Base-by-base conservation (phyloP, 2,888 invertebrate genomes). In the Sclerodermus sp. region DNA sequence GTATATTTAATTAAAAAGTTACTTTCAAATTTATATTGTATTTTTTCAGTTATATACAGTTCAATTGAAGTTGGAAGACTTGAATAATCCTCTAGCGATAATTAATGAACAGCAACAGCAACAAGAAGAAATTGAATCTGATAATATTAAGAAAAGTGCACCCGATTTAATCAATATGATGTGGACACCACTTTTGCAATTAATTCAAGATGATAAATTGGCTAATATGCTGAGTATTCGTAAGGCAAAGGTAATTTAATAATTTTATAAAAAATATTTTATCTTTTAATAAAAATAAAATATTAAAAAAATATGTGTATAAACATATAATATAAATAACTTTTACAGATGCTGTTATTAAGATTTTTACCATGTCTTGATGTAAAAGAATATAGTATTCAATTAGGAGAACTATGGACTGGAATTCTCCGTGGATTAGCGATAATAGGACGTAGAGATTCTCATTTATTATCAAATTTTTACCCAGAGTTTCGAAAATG, bases 1-100 rank as follows among this genome's bases (percentile, higher is more conserved):
- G n/a, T n/a, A n/a, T n/a, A n/a, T n/a, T n/a, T n/a, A 73, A 89
- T 96, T 54, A 96, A 96, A 78, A 88, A 90, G 78, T 84, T 83
- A 71, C n/a, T n/a, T n/a, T n/a, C n/a, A 30, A 30, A 30, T 30
- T 30, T 30, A 10, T 30, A 30, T 9, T 10, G 10, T 30, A 9
- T 54, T 53, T 59, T 75, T 76, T 43, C 66, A 84, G 70, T 79
- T 94, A 40, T 96, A 92, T 72, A 83, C 88, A 10, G 81, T 90
- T 53, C 79, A 94, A 45, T 77, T 96, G 47, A 85, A 90, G 73
- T 81, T 95, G 1, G 95, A 96, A 74, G 95, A 96, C 71, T 80
- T 92, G 10, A 89, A 89, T 55, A 93, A 90, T 71, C 89, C 91
- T 0, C 72, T 89, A 58, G 90, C 89, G 9, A 84, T 88, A 66